phyloP scores from a whole-genome alignment of 2,797 vertebrate genomes.

The Hyperoplus lanceolatus region DNA sequence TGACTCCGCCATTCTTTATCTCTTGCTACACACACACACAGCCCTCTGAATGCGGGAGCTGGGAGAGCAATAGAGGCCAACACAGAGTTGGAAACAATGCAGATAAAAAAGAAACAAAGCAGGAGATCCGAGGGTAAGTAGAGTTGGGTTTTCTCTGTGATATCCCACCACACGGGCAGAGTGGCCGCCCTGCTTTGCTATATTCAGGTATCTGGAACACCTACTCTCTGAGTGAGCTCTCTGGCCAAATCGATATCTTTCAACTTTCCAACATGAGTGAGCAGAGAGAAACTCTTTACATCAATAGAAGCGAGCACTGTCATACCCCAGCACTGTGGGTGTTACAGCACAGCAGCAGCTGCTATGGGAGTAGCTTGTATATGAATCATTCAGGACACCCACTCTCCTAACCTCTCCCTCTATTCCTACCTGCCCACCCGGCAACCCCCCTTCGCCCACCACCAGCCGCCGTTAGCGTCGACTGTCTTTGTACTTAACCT shows the following conservation, averaged over 20 bases:
- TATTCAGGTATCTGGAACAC: conserved; percentile 67
- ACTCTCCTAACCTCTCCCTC: conserved; percentile 76
- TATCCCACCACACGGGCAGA: conserved; percentile 40
- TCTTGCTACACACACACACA: conserved; percentile 42
- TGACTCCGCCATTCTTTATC: conserved; percentile 71
- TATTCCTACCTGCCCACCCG: conserved; percentile 62
- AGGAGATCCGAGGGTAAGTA: conserved; percentile 24
- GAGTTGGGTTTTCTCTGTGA: conserved; percentile 43
- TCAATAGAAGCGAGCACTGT: conserved; percentile 56
- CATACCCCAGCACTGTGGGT: conserved; percentile 52
- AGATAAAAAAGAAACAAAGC: conserved; percentile 44
- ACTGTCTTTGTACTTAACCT: conserved; percentile 83
- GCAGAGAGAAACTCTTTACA: conserved; percentile 66
- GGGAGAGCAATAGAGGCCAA: conserved; percentile 52
- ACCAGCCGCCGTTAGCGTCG: conserved; percentile 61
- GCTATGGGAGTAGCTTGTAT: conserved; percentile 58
- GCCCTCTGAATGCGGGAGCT: conserved; percentile 52
- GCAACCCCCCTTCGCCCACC: conserved; percentile 58
- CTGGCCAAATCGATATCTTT: conserved; percentile 74
- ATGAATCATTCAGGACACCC: conserved; percentile 81
- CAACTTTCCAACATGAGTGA: conserved; percentile 68
- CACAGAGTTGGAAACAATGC: conserved; percentile 48
- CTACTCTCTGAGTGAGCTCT: conserved; percentile 64
- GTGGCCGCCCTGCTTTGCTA: conserved; percentile 39
- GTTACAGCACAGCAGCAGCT: conserved; percentile 49